Conservation (phyloP, 1,140 invertebrate species). For the Anoplophora glabripennis region DNA sequence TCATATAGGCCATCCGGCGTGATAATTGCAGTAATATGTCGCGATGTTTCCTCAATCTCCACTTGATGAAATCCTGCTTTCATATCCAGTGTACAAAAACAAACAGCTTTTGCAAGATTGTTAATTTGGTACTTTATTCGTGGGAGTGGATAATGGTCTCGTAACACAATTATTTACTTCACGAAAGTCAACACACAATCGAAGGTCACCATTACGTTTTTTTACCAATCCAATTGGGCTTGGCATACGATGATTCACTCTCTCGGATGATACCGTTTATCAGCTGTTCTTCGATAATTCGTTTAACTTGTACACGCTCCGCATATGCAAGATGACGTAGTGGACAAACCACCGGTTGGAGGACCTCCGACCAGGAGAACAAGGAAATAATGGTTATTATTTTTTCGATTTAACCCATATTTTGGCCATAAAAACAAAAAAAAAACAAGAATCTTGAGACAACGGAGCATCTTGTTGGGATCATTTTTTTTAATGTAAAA, state of each 20-base stretch:
- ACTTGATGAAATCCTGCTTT: constrained; percentile 29
- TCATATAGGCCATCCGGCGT: constrained; percentile 37
- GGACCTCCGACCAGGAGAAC: too few relatives aligned
- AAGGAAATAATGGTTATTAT: too few relatives aligned
- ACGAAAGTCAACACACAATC: constrained; percentile 56
- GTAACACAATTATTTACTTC: constrained; percentile 47
- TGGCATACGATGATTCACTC: constrained; percentile 47
- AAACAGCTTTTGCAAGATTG: constrained; percentile 18
- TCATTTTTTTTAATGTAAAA: too few relatives aligned
- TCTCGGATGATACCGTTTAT: constrained; percentile 32
- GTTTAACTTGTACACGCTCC: too few relatives aligned
- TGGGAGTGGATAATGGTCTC: constrained; percentile 42
- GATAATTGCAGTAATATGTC: constrained; percentile 41
- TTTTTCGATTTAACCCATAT: too few relatives aligned
- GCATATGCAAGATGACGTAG: too few relatives aligned
- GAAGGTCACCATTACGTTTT: constrained; percentile 50
- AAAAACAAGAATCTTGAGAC: too few relatives aligned
- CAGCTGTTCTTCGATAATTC: too few relatives aligned
- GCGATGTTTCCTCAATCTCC: constrained; percentile 22
- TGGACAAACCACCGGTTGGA: too few relatives aligned
- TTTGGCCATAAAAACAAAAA: too few relatives aligned
- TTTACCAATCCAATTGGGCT: constrained; percentile 49
- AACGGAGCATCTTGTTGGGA: too few relatives aligned
- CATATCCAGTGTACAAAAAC: constrained; percentile 31
- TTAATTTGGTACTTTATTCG: constrained; percentile 44